A percentile compares a stretch with the other conserved stretches of the same genome.
Conservation (phyloP, 2,113 vertebrate species). For the Psammodynastes pulverulentus region DNA sequence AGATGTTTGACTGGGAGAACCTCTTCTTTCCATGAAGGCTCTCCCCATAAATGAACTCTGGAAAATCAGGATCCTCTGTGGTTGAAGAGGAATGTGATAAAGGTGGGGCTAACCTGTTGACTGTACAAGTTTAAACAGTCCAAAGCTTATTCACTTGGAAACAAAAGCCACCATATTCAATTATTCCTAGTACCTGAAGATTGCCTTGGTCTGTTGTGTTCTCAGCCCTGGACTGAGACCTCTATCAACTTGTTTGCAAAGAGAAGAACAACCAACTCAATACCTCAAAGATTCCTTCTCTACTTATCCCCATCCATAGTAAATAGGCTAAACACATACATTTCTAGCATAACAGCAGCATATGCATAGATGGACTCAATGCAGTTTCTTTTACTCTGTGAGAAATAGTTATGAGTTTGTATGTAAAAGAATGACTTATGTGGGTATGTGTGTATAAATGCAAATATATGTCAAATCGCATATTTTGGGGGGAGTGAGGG, state of each 20-base stretch:
- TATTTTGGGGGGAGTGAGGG: neutral
- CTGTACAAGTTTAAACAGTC: neutral
- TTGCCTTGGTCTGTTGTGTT: neutral
- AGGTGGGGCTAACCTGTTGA: neutral
- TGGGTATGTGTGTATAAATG: neutral
- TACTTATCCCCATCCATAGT: neutral
- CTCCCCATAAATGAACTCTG: neutral
- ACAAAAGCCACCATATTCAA: neutral
- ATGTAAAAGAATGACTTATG: neutral
- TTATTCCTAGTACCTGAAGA: neutral
- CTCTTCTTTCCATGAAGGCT: neutral
- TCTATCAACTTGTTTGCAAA: neutral
- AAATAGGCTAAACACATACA: neutral
- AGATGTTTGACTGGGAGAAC: neutral
- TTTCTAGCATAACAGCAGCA: neutral
- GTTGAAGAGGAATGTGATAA: neutral
- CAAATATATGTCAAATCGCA: neutral
- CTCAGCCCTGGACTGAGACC: neutral
- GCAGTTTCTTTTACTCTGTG: neutral
- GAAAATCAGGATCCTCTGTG: neutral
- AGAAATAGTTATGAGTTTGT: neutral
- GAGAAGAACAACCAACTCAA: neutral
- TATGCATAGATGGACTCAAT: neutral
- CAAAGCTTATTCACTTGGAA: neutral
- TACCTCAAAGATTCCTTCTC: neutral